Evolutionary conservation across 1,140 invertebrate genomes (phyloP).

Genomic region (Drosophila gunungcola): DNA sequence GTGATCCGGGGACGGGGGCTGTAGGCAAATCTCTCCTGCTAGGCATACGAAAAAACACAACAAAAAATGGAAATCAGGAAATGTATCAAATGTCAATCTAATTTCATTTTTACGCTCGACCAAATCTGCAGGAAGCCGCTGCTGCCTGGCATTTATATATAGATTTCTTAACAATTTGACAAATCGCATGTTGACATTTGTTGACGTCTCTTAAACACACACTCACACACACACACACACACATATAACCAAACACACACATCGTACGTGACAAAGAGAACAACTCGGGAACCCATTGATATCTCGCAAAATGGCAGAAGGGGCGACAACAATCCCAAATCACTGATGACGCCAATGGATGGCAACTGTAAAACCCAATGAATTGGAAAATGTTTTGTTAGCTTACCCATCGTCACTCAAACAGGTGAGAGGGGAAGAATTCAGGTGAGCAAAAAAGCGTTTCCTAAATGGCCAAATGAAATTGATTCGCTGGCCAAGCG

Average conservation of each 20-base stretch:
- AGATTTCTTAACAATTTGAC: constrained; percentile 77
- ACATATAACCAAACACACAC: constrained; percentile 23
- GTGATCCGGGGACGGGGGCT: constrained; percentile 23
- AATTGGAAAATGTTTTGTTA: constrained; percentile 84
- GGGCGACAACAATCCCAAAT: constrained; percentile 45
- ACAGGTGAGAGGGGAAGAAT: constrained; percentile 4
- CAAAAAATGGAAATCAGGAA: constrained; percentile 18
- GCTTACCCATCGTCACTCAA: constrained; percentile 73
- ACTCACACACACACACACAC: constrained; percentile 25
- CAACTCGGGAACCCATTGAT: constrained; percentile 50
- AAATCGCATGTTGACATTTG: constrained; percentile 82
- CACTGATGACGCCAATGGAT: constrained; percentile 60
- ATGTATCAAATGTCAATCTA: constrained; percentile 84
- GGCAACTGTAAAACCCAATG: constrained; percentile 83
- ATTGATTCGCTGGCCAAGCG: constrained; percentile 33
- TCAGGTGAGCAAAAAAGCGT: constrained; percentile 48
- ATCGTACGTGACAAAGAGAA: constrained; percentile 58
- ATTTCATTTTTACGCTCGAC: constrained; percentile 81
- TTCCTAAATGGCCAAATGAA: constrained; percentile 47
- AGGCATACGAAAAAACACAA: constrained; percentile 16
- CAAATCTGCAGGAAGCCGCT: constrained; percentile 43
- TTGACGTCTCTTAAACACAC: constrained; percentile 54
- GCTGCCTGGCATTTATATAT: constrained; percentile 45
- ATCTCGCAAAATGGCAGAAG: constrained; percentile 24
- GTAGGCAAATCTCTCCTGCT: constrained; percentile 35